These are phyloP conservation scores for Resseliella maxima DNA, from an alignment of 2,888 invertebrate genomes.

Conservation along the genomic window DNA sequence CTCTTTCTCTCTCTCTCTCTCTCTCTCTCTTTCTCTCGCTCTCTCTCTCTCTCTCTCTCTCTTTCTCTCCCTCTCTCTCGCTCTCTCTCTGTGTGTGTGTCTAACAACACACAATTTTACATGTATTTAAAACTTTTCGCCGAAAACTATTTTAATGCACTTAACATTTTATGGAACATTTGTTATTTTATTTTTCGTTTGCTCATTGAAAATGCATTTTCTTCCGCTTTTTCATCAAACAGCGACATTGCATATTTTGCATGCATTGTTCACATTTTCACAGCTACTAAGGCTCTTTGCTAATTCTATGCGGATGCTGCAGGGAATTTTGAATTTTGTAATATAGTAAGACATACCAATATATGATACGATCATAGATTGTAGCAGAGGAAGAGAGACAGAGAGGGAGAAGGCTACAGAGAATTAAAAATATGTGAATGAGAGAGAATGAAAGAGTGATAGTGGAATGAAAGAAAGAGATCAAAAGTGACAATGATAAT, in stretches of 20 bases:
- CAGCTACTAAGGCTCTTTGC: background rate
- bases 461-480: background rate
- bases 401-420: no score
- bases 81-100: no score
- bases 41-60: no score
- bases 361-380: no score
- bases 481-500: no score
- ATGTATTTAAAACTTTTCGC: constrained; percentile 17
- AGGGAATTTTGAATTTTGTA: constrained; percentile 24
- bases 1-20: no score
- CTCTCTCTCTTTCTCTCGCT: no score
- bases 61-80: no score
- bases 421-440: no score
- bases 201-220: constrained; percentile 39
- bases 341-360: background rate
- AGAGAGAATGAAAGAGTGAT: background rate
- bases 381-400: no score
- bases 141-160: constrained; percentile 33
- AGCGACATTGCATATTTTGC: constrained; percentile 32
- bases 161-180: background rate
- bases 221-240: background rate
- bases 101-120: no score
- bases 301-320: constrained; percentile 19
- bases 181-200: background rate
- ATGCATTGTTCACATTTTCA: constrained; percentile 22